These are phyloP conservation scores for Parapristionchus giblindavisi DNA, from an alignment of 2,888 invertebrate genomes.

Conservation along the genomic window DNA sequence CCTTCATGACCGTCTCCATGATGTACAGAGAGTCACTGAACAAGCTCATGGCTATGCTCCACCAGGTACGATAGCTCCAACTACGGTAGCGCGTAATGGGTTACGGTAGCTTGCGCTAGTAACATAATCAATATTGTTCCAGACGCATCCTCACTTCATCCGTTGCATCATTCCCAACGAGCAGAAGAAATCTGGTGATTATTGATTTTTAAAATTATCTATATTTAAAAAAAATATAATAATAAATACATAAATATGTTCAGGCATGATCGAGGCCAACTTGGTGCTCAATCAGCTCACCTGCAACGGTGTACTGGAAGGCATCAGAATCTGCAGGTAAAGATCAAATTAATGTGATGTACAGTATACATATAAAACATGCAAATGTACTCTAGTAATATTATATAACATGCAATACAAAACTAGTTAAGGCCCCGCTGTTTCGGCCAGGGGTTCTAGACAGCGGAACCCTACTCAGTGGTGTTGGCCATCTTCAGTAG, in stretches of 20 bases:
- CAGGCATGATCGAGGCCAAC: conserved; percentile 94
- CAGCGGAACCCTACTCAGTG: too few relatives aligned
- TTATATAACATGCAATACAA: too few relatives aligned
- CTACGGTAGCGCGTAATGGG: background rate
- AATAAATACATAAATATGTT: background rate
- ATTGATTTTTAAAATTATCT: background rate
- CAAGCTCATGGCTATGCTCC: conserved; percentile 95
- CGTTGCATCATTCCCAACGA: conserved; percentile 99
- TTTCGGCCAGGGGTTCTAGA: too few relatives aligned
- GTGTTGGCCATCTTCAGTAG: too few relatives aligned
- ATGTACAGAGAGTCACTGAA: conserved; percentile 78
- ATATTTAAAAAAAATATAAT: background rate
- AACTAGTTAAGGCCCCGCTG: too few relatives aligned
- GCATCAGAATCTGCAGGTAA: conserved; percentile 95
- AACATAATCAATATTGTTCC: background rate
- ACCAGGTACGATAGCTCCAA: conserved; percentile 72
- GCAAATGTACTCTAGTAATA: too few relatives aligned
- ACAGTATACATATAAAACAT: too few relatives aligned
- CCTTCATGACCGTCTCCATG: conserved; percentile 86
- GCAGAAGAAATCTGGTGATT: conserved; percentile 71
- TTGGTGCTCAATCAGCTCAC: conserved; percentile 99
- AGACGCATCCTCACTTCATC: conserved; percentile 98
- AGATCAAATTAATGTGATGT: too few relatives aligned
- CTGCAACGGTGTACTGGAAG: conserved; percentile 99
- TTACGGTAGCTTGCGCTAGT: background rate